Evolutionary conservation across 2,888 invertebrate genomes (phyloP).

Genomic region (Enoplolaimus lenunculus): DNA sequence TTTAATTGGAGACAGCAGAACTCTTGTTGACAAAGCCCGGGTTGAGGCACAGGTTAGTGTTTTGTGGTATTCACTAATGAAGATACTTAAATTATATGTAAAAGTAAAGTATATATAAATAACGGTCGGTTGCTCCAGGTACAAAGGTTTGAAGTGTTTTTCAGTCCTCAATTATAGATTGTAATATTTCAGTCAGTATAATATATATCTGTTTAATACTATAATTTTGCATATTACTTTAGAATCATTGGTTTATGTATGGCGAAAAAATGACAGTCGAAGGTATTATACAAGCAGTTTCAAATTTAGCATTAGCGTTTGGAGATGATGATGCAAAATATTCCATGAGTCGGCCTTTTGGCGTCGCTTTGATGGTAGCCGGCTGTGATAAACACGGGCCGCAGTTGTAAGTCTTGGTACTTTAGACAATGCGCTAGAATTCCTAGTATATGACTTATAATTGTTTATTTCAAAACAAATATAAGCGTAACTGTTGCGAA

Average conservation of each 20-base stretch:
- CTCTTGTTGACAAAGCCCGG: slow-evolving; percentile 78
- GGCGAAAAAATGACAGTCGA: slow-evolving; percentile 91
- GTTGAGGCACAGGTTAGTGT: slow-evolving; percentile 65
- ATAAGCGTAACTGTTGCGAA: too few relatives aligned
- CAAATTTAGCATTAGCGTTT: slow-evolving; percentile 95
- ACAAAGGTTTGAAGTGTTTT: too few relatives aligned
- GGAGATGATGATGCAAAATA: slow-evolving; percentile 88
- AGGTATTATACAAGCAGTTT: slow-evolving; percentile 93
- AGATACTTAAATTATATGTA: too few relatives aligned
- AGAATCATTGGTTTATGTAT: slow-evolving; percentile 92
- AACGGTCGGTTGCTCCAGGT: too few relatives aligned
- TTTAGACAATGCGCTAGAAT: slow-evolving; percentile 1
- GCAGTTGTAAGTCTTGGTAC: slow-evolving; percentile 57
- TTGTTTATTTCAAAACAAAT: neutral
- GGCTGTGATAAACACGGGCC: slow-evolving; percentile 73
- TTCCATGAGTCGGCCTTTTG: slow-evolving; percentile 77
- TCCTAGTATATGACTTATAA: neutral
- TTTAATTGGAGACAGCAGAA: slow-evolving; percentile 90
- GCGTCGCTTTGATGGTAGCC: slow-evolving; percentile 94
- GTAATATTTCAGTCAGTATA: too few relatives aligned
- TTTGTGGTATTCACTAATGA: slow-evolving; percentile 8
- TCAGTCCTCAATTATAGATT: too few relatives aligned
- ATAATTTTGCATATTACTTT: too few relatives aligned
- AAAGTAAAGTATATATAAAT: too few relatives aligned
- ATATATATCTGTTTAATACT: too few relatives aligned